Evolutionary conservation across 2,797 vertebrate species (phyloP), one percentile per base, ranked within the genome.

Genomic region (Adelosebastes latens): DNA sequence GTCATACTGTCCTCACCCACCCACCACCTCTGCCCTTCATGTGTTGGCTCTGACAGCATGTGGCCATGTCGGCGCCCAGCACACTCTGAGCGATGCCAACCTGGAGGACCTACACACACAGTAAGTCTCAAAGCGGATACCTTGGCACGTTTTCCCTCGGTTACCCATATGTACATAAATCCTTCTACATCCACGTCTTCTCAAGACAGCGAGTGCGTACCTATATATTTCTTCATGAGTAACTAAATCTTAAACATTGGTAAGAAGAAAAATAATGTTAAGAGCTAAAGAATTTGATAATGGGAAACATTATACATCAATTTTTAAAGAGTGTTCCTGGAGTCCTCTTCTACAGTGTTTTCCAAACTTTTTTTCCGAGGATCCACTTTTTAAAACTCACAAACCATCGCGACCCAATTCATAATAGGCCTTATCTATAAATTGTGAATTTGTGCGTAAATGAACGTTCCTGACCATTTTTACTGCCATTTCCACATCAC

Each of bases 81-180:
- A 91, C 71, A 87, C 88, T 9, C 74, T 87, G 46, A 87, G 86
- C 25, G 88, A 90, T 25, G 85, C 89, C 85, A 93, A 79, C 80
- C 66, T 84, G 79, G 92, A 96, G 55, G 93, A 93, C 29, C 66
- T 88, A 5, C 88, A 94, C 55, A 90, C 87, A 6, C 94, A 93
- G 96, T 96, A 86, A 95, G 95, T 86, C 36, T 68, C 5, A 39
- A 55, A 78, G 56, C 61, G 81, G 76, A 71, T 24, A 5, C 20
- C 25, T 59, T 77, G 63, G 25, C 62, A 24, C 3, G 0, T 14
- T 60, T 59, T 64, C 20, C 4, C 22, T 66, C 53, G 29, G 12
- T 25, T 16, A 18, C 8, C 5, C 32, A 13, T 31, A 56, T 59
- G 9, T 49, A 49, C 49, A 6, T 25, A 60, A 64, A 56, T 34